Base-by-base conservation (phyloP, 1,140 invertebrate species). In the Drosophila santomea region DNA sequence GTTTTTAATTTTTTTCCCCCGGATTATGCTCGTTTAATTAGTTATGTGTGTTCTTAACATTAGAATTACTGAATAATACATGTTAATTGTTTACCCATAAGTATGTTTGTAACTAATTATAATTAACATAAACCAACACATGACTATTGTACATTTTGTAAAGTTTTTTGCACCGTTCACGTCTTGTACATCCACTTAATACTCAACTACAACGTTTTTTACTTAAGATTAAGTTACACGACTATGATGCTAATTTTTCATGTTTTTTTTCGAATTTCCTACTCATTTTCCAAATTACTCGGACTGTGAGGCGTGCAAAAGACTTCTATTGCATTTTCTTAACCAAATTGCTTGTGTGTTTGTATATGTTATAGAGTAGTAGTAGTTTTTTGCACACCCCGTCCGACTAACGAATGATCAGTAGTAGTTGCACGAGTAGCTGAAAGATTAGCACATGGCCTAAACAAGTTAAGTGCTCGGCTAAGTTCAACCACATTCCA, bases 81-180 rank as follows among this genome's bases (percentile, higher is more conserved):
- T 89, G 71, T 89, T 83, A 57, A 59, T 44, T 85, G 60, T 74
- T 73, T 51, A 47, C 35, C 0, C 52, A 45, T 59, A 61, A 78
- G 57, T 66, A 61, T 61, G 77, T 82, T 56, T 86, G 67, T 78
- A 90, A 81, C 85, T 76, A 90, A 78, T 89, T 78, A 57, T 78
- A 73, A 66, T 50, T 77, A 85, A 77, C 79, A 75, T 56, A 58
- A 78, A 76, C 61, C 62, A 72, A 78, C 51, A 59, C 60, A 78
- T 61, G 63, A 61, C 45, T 80, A 74, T 68, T 72, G 80, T 90
- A 84, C 56, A 90, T 89, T 88, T 51, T 83, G 83, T 90, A 88
- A 90, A 90, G 88, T 90, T 90, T 90, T 91, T 90, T 90, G 88
- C 88, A 90, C 88, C 74, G 58, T 84, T 90, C 60, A 71, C 56